phyloP scores from a whole-genome alignment of 2,797 vertebrate species.

The Microcaecilia unicolor region DNA sequence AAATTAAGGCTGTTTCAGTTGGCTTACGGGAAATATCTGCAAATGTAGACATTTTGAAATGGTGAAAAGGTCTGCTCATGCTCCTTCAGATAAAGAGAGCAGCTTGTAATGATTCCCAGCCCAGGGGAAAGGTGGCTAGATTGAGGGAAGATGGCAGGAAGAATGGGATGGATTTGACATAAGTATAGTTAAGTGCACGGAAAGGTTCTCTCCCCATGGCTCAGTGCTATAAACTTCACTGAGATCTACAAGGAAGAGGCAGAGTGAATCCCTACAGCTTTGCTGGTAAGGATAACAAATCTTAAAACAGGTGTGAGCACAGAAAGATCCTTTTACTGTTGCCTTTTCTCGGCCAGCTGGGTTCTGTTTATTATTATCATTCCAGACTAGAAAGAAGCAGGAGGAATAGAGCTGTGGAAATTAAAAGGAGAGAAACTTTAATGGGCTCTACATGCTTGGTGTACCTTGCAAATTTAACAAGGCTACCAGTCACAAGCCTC shows the following conservation, averaged over 20 bases:
- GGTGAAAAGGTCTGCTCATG: constrained; percentile 96
- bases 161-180: constrained; percentile 96
- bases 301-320: constrained; percentile 85
- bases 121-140: constrained; percentile 77
- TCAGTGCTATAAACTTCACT: constrained; percentile 82
- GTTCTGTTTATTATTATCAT: constrained; percentile 41
- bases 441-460: too few relatives aligned
- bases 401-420: too few relatives aligned
- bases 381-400: too few relatives aligned
- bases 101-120: constrained; percentile 84
- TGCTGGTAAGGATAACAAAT: constrained; percentile 80
- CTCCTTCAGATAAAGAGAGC: constrained; percentile 91
- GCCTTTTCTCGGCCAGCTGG: constrained; percentile 26
- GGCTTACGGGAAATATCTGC: constrained; percentile 98
- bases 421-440: too few relatives aligned
- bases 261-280: constrained; percentile 78
- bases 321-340: constrained; percentile 41
- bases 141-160: constrained; percentile 81
- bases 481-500: too few relatives aligned
- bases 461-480: too few relatives aligned
- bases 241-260: constrained; percentile 81
- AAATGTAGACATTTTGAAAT: constrained; percentile 88
- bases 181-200: constrained; percentile 82
- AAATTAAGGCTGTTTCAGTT: constrained; percentile 93
- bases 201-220: constrained; percentile 81